Evolutionary conservation across 2,888 invertebrate genomes (phyloP), one percentile per base, ranked within the genome.

Genomic region (Icerya purchasi): DNA sequence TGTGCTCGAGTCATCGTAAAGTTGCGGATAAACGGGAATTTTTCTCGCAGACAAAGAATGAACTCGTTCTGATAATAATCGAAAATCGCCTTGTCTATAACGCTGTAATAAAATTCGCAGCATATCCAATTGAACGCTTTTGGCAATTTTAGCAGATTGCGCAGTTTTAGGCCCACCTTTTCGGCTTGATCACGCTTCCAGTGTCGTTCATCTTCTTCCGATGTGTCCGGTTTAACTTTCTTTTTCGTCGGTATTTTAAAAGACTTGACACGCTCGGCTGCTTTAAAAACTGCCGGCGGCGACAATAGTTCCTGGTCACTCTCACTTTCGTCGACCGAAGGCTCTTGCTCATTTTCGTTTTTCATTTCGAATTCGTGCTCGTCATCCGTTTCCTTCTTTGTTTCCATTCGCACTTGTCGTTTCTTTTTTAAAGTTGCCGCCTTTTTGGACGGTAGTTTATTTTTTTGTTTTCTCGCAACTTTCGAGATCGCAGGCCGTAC

Each of bases 101-200:
- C 96, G 66, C 97, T 96, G 73, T 98, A 98, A 74, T 99, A 99
- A 84, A 94, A 98, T 72, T 99, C 98, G 73, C 92, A 97, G 72
- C 93, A 96, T 8, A 97, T 96, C 93, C 96, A 97, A 73, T 92
- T 93, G 71, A 97, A 94, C 2, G 97, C 97, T 75, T 97, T 97
- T 1, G 98, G 97, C 64, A 98, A 74, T 73, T 97, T 97, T 2
- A 98, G 75, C 25, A 98, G 77, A 74, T 98, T 98, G 64, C 91
- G 77, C 61, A 92, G 74, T 64, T 91, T 77, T 74, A 89, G 79
- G 1, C 93, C 93, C 66, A 93, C 88, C 58, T 57, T 52, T 59
- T 61, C 18, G 60, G 57, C 14, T 54, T 58, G 22, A 58, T 56
- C 19, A 54, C 59, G 22, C 53, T 36, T 20, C 54, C 1, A 58